Evolutionary conservation across 2,888 invertebrate genomes (phyloP).

Genomic region (Latheticus oryzae): DNA sequence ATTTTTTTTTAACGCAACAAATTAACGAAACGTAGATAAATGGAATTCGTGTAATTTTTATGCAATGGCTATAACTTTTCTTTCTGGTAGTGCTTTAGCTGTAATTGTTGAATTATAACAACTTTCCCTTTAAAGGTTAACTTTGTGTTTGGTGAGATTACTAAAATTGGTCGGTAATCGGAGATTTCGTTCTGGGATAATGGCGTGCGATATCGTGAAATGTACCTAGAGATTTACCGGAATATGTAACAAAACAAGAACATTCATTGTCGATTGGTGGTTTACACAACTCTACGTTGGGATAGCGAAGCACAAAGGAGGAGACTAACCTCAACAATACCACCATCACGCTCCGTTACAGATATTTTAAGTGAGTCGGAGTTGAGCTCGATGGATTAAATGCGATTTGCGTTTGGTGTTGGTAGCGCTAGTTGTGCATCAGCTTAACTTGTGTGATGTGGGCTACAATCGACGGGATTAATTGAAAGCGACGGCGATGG

Average conservation of each 20-base stretch:
- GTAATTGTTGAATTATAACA: conserved; percentile 22
- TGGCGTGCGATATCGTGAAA: conserved; percentile 35
- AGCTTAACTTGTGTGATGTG: conserved; percentile 31
- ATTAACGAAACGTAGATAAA: conserved; percentile 9
- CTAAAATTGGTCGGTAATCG: conserved; percentile 34
- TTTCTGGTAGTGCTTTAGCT: too few relatives aligned
- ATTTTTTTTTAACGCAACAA: conserved; percentile 29
- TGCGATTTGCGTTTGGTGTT: conserved; percentile 28
- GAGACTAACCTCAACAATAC: conserved; percentile 14
- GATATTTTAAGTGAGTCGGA: conserved; percentile 33
- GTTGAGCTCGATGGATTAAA: conserved; percentile 28
- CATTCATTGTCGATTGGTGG: conserved; percentile 9
- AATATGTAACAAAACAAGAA: conserved; percentile 20
- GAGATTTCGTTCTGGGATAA: conserved; percentile 27
- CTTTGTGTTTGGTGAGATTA: conserved; percentile 19
- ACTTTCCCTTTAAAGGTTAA: too few relatives aligned
- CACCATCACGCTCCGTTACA: conserved; percentile 24
- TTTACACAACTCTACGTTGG: conserved; percentile 19
- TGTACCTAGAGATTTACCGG: conserved; percentile 25
- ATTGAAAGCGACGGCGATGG: conserved; percentile 33
- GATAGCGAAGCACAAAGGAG: conserved; percentile 1
- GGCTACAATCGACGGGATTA: conserved; percentile 23
- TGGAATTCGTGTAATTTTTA: conserved; percentile 24
- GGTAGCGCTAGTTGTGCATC: conserved; percentile 19
- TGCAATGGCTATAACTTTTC: too few relatives aligned